Evolutionary conservation across 1,140 invertebrate species (phyloP), one percentile per base, ranked within the genome.

Genomic region (Ips typographus): DNA sequence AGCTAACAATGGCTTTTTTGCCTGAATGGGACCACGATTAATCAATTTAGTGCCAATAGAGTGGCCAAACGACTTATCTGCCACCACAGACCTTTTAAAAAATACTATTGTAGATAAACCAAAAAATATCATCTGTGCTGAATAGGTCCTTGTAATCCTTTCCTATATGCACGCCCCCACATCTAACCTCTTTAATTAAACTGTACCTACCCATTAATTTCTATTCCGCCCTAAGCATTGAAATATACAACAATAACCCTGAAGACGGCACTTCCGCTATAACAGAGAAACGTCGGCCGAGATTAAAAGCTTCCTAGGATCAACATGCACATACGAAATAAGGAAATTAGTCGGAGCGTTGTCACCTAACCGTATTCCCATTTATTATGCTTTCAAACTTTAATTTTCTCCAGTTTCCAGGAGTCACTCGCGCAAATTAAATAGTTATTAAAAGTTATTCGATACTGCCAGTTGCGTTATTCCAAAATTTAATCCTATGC

Each of bases 61-160:
- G 43, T 61, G 59, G 41, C 44, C 22, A 7, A 61, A 61, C 8
- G 37, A 59, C 57, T 61, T 47, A 47, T 61, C 43, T 61, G 59
- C 22, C 42, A 22, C 38, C 8, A 44, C 8, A 61, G 59, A 41
- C 36, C 47, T 61, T 47, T 44, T 7, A 47, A 7, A 61, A 22
- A 22, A 22, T 22, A 22, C 22, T 22, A 58, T 58, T 58, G 41
- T 39, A 39, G 6, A 4, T 40, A 6, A 40, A 40, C 6, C 41
- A 36, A 40, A 41, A 58, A 58, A 6, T 58, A 41, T 8, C 6
- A 5, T 40, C n/a, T 44, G 58, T 39, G 64, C 52, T 41, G 1
- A 57, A 66, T 57, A 66, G 64, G 64, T 42, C 64, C 56, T 57
- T 66, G 58, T 66, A 66, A 57, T 40, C 40, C 53, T 66, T 44